Base-by-base conservation (phyloP, 2,113 vertebrate species). In the chimpanzee (Pan troglodytes) region DNA sequence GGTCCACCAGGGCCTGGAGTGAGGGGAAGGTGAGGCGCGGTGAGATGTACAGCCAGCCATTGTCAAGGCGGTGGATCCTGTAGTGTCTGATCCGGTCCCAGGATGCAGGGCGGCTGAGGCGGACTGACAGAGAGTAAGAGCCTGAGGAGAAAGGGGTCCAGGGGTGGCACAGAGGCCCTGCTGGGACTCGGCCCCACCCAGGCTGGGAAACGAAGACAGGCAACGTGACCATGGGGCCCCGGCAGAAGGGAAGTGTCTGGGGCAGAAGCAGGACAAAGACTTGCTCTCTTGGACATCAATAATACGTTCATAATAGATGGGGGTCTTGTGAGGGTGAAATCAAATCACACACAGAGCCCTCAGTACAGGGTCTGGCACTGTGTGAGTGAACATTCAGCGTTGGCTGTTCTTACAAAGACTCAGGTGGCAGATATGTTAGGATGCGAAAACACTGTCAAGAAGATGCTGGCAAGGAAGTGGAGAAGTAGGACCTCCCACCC, bases 21-120 rank as follows among this genome's bases (percentile, higher is more conserved):
- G 98, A 99, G 73, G 99, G 97, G 96, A 99, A 99, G 67, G 99
- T 99, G 96, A 99, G 98, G 5, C 98, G 35, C 0, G 99, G 98
- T 0, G 99, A 98, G 95, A 99, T 99, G 98, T 99, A 99, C 75
- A 99, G 89, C 99, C 99, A 99, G 92, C 99, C 98, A 0, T 99
- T 99, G 9, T 98, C 98, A 61, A 99, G 97, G 43, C 72, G 75
- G 30, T 98, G 96, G 97, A 99, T 99, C 95, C 98, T 99, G 93
- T 99, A 99, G 98, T 99, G 99, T 70, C 98, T 99, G 82, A 99
- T 98, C 0, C 96, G 96, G 93, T 99, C 98, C 97, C 94, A 93
- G 22, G 98, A 97, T 5, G 86, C 5, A 2, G 17, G 97, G 78
- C 96, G 97, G 35, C 98, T 97, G 67, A 73, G 97, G 79, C 99